A percentile compares a stretch with the other conserved stretches of the same genome.
phyloP scores from a whole-genome alignment of 2,797 vertebrate species.

The Pachyuromys duprasi region DNA sequence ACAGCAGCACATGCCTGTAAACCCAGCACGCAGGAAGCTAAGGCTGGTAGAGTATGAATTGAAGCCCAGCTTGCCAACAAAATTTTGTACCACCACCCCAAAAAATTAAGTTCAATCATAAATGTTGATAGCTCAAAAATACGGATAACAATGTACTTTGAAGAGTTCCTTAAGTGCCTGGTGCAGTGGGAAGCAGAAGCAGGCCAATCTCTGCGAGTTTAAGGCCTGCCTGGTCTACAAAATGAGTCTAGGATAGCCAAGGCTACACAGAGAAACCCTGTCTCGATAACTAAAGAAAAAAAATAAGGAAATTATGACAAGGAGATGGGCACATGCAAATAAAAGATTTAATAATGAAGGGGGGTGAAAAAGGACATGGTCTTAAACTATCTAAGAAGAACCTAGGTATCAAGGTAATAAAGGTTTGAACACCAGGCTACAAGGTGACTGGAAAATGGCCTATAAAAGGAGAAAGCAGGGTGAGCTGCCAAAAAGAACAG shows the following conservation, averaged over 20 bases:
- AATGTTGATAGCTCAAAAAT: constrained; percentile 1
- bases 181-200: too few species aligned
- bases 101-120: constrained; percentile 34
- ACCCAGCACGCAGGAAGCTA: neutral
- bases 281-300: neutral
- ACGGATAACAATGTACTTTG: constrained; percentile 1
- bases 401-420: neutral
- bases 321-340: neutral
- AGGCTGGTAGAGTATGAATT: neutral
- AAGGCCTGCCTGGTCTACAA: too few species aligned
- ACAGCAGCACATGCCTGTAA: neutral
- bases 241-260: too few species aligned
- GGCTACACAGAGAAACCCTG: too few species aligned
- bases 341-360: constrained; percentile 12
- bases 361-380: constrained; percentile 19
- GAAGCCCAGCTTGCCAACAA: neutral
- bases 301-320: constrained; percentile 44
- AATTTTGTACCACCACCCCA: neutral
- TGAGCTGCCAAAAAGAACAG: neutral
- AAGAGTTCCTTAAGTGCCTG: neutral
- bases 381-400: constrained; percentile 5
- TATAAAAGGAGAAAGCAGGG: neutral
- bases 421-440: neutral
- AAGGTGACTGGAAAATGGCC: neutral
- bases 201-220: too few species aligned